Evolutionary conservation across 2,113 vertebrate genomes (phyloP), one percentile per base, ranked within the genome.

Genomic region (Nesospiza acunhae): DNA sequence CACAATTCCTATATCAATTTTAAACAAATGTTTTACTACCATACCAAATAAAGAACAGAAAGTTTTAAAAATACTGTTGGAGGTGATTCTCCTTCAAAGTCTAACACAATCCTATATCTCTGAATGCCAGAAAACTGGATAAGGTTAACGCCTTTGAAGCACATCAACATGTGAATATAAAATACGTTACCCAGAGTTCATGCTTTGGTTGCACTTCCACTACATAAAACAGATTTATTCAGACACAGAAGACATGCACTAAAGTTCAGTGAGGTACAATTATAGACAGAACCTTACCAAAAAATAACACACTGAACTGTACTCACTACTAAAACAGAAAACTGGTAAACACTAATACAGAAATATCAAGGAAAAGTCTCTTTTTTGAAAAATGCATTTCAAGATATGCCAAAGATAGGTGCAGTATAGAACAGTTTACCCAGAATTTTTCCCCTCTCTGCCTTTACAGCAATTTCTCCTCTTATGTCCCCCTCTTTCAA

Each of bases 221-320:
- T 87, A 78, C 85, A 93, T 56, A 50, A 93, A 97, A 75, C 41
- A 92, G 84, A 94, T 73, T 64, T n/a, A 49, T 77, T 94, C 67
- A 77, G 64, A 94, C 89, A 87, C 9, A 1, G 35, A 85, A 87
- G 66, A 88, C 88, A 86, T 62, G 88, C 88, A 94, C 72, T 72
- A 44, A 84, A 81, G 59, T 87, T 83, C 78, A 80, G 59, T 69
- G 42, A 91, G 50, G 35, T 56, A 91, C 67, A 83, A 55, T 62
- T 68, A 90, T 3, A 74, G 72, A 93, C 72, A 90, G 67, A 95
- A 88, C 21, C 60, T 83, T 81, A 77, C 75, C 10, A 78, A 77
- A 93, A 94, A 93, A 63, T 41, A 90, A 58, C 63, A 94, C 23
- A 14, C 27, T 59, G 64, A 80, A n/a, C 55, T 69, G 50, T 55